Conservation (phyloP, 2,888 invertebrate species). For the Seladonia tumulorum region DNA sequence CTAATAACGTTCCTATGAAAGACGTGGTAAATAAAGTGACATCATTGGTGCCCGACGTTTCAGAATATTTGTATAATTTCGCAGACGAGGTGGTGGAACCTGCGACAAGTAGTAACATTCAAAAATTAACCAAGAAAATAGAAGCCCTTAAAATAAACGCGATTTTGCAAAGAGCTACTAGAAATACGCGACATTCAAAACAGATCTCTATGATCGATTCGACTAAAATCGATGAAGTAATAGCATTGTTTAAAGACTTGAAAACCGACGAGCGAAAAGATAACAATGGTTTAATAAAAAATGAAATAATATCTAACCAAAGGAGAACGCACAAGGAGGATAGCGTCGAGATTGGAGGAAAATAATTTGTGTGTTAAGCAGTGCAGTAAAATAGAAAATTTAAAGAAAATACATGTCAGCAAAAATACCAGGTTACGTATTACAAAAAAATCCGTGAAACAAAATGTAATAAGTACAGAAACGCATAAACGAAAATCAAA, state of each 20-base stretch:
- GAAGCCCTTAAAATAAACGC: slow-evolving; percentile 37
- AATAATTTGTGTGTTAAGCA: slow-evolving; percentile 16
- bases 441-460: slow-evolving; percentile 23
- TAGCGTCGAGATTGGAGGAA: background rate
- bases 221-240: slow-evolving; percentile 42
- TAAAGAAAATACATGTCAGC: background rate
- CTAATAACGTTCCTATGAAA: slow-evolving; percentile 25
- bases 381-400: slow-evolving; percentile 19
- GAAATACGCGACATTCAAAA: slow-evolving; percentile 37
- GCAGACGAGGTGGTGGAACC: slow-evolving; percentile 41
- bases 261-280: slow-evolving; percentile 15
- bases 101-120: slow-evolving; percentile 39
- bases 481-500: slow-evolving; percentile 19
- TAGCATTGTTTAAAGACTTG: slow-evolving; percentile 52
- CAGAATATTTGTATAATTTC: slow-evolving; percentile 41
- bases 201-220: slow-evolving; percentile 23
- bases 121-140: slow-evolving; percentile 49
- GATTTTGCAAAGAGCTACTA: slow-evolving; percentile 11
- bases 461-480: slow-evolving; percentile 20
- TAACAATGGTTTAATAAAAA: background rate
- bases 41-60: slow-evolving; percentile 48
- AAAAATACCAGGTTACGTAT: slow-evolving; percentile 23
- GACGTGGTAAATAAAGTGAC: slow-evolving; percentile 50
- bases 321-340: background rate
- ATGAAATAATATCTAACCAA: background rate